These are phyloP conservation scores for Pissodes strobi DNA, from an alignment of 1,140 invertebrate genomes.

Conservation along the genomic window DNA sequence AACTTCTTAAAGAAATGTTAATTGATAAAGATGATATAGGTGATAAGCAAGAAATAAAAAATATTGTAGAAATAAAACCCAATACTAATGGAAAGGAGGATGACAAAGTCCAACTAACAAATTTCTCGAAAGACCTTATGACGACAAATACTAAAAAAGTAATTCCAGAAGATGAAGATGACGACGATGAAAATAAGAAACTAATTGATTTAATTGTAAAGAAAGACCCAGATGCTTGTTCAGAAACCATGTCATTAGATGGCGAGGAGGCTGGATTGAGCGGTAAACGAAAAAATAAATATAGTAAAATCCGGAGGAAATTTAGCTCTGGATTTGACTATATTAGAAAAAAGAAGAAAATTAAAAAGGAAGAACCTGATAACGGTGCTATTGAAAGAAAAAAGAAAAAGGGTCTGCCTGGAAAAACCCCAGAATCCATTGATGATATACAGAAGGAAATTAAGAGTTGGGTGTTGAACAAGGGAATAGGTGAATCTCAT, in stretches of 20 bases:
- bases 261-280: constrained; percentile 48
- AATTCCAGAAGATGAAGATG: constrained; percentile 43
- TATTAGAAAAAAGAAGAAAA: constrained; percentile 83
- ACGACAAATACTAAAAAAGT: constrained; percentile 21
- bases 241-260: constrained; percentile 50
- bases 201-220: constrained; percentile 33
- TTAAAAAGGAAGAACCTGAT: constrained; percentile 58
- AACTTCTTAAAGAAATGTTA: constrained; percentile 34
- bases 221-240: constrained; percentile 41
- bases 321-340: constrained; percentile 84
- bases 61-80: constrained; percentile 1
- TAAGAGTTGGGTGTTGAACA: constrained; percentile 89
- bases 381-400: constrained; percentile 49
- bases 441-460: constrained; percentile 84
- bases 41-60: constrained; percentile 8
- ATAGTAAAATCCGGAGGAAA: constrained; percentile 63
- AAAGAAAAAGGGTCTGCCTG: constrained; percentile 34
- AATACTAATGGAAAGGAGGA: constrained; percentile 17
- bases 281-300: constrained; percentile 58
- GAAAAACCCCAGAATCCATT: constrained; percentile 68
- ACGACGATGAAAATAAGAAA: constrained; percentile 35
- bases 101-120: too few species aligned
- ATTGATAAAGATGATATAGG: constrained; percentile 38
- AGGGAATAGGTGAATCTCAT: constrained; percentile 89
- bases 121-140: constrained; percentile 9